Conservation (phyloP, 2,113 vertebrate genomes). For the Halcyon senegalensis region DNA sequence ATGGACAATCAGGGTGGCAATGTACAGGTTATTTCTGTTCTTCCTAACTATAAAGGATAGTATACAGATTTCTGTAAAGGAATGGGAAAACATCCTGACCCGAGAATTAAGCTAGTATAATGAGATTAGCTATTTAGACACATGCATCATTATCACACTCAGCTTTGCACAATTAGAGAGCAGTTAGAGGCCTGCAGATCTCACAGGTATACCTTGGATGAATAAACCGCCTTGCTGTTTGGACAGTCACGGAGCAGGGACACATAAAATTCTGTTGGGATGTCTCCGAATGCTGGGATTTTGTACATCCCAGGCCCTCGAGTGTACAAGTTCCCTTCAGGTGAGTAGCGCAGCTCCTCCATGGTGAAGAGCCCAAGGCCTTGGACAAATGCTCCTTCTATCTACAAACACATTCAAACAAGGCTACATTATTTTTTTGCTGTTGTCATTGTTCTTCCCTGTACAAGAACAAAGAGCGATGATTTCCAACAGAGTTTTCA, state of each 20-base stretch:
- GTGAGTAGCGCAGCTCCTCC: conserved; percentile 93
- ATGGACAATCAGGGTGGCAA: not conserved
- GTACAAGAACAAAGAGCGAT: not conserved
- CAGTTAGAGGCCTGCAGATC: not conserved
- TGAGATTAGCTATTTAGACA: not conserved
- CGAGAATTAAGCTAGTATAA: not conserved
- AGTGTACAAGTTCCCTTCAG: conserved; percentile 85
- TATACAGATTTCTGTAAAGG: not conserved
- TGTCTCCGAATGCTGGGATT: conserved; percentile 92
- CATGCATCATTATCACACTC: not conserved
- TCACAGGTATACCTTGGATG: conserved; percentile 85
- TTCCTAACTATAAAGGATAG: not conserved
- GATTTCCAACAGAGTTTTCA: not conserved
- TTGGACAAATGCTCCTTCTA: conserved; percentile 94
- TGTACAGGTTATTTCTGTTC: not conserved
- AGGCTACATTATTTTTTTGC: not conserved
- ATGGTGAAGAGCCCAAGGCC: conserved; percentile 94
- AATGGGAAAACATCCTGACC: not conserved
- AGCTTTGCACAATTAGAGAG: not conserved
- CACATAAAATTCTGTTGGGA: conserved; percentile 86
- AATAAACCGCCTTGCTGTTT: conserved; percentile 90
- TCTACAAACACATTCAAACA: conserved; percentile 71
- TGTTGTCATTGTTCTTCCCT: not conserved
- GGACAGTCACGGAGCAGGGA: conserved; percentile 90
- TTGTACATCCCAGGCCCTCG: conserved; percentile 95